Evolutionary conservation across 2,113 vertebrate genomes (phyloP), one percentile per base, ranked within the genome.

Genomic region (Seriola aureovittata): DNA sequence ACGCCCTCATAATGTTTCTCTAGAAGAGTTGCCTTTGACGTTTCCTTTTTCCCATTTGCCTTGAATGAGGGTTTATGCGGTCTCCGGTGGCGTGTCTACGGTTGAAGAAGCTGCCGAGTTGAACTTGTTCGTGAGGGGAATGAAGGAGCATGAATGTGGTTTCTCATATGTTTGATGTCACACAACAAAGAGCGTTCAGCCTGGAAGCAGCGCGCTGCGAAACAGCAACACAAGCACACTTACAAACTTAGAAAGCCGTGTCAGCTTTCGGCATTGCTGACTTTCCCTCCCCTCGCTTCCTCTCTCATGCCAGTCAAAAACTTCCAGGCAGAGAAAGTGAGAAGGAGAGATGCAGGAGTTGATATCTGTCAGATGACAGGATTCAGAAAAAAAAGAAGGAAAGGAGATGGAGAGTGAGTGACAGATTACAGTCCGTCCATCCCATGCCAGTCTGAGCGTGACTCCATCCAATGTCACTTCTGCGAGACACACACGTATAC

Each of bases 161-260:
- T 78, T 65, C 84, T 71, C 8, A 5, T 29, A 69, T 59, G 75
- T 91, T 86, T 91, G 85, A 90, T 88, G 87, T 87, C 80, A 32
- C 86, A 85, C 84, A 85, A 90, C 84, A 91, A 85, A 89, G 85
- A 52, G 71, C 10, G 29, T 9, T 84, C 75, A 72, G 85, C 62
- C 82, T 82, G 68, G 64, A 65, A 87, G 82, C 78, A n/a, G 19
- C 21, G 36, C 13, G 65, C 65, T 64, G 80, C 2, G 19, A 86
- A 85, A 86, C 64, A 50, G 76, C 84, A 87, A 78, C 71, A 79
- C 71, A 68, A 68, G 74, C 83, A 74, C 62, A 60, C 58, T 46
- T 69, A 38, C 84, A 82, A 78, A 88, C 80, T 82, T 73, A 25
- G 86, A 85, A 84, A 46, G 80, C 84, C 71, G 3, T 57, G 85